Evolutionary conservation across 2,113 vertebrate genomes (phyloP).

Genomic region (Sceloporus tristichus): DNA sequence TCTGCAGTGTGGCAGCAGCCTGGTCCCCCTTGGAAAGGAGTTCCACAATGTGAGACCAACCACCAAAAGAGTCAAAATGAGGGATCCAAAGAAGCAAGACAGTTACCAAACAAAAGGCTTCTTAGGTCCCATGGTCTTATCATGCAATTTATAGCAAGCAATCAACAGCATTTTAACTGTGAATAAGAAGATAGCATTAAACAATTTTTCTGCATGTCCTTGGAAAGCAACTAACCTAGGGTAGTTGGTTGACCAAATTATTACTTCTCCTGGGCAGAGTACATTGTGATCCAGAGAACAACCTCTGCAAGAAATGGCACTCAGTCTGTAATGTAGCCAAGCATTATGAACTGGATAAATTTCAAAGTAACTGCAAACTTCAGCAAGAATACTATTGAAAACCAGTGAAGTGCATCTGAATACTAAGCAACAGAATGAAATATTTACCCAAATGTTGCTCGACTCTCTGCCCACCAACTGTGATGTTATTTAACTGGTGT

Average conservation of each 20-base stretch:
- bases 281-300: background rate
- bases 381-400: background rate
- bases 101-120: background rate
- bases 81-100: background rate
- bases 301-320: background rate
- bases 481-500: background rate
- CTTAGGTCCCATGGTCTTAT: background rate
- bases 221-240: background rate
- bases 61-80: background rate
- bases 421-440: background rate
- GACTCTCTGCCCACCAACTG: background rate
- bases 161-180: background rate
- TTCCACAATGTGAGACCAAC: no score
- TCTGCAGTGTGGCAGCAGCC: no score
- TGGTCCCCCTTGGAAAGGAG: no score
- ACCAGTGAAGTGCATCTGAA: background rate
- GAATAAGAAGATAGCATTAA: no score
- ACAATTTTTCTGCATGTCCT: no score
- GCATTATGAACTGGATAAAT: background rate
- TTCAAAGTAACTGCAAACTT: background rate
- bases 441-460: background rate
- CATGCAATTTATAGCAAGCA: background rate
- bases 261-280: background rate
- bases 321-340: background rate
- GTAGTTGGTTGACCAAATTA: background rate